Base-by-base conservation (phyloP, 1,140 invertebrate genomes). In the Conus ventricosus region DNA sequence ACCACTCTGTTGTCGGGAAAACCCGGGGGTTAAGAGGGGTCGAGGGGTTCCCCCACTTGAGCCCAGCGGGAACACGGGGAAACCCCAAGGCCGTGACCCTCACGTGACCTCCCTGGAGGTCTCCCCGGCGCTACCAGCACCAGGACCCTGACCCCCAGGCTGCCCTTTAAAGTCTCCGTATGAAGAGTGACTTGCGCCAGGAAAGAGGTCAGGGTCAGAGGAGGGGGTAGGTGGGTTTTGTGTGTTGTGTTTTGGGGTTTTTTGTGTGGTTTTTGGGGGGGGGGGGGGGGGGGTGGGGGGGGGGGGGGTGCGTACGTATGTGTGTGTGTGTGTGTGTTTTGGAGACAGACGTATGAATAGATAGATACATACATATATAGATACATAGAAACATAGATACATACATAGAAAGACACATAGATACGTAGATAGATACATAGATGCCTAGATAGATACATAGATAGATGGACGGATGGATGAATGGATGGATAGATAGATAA, bases 141-240 rank as follows among this genome's bases (percentile, higher is more conserved):
- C 60, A 60, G 13, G 15, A 10, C 10, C 89, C 89, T 20, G n/a
- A 76, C 3, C 53, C 57, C 0, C 0, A 91, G 92, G 82, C 88
- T 87, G 25, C 76, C 78, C 11, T 91, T 92, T 86, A 88, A 81
- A 11, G 90, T 90, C 8, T 93, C 92, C 55, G 89, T 93, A 93
- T 92, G 91, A 93, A 92, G 87, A 89, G 90, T 88, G 92, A 93
- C 85, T 93, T 63, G 88, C 84, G 6, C 88, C 91, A 17, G 39
- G 92, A 1, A 80, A 91, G n/a, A 86, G 55, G 57, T 89, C 88
- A 90, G 57, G 15, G 5, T 8, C 8, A 60, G 57, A 60, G n/a
- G n/a, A 60, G 15, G 57, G 15, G 15, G 5, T 0, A 60, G 15
- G 15, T 2, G 1, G 57, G 0, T 8, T 15, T 8, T 60, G 57